These are phyloP conservation scores for Anableps anableps DNA, from an alignment of 2,797 vertebrate genomes.

Conservation along the genomic window DNA sequence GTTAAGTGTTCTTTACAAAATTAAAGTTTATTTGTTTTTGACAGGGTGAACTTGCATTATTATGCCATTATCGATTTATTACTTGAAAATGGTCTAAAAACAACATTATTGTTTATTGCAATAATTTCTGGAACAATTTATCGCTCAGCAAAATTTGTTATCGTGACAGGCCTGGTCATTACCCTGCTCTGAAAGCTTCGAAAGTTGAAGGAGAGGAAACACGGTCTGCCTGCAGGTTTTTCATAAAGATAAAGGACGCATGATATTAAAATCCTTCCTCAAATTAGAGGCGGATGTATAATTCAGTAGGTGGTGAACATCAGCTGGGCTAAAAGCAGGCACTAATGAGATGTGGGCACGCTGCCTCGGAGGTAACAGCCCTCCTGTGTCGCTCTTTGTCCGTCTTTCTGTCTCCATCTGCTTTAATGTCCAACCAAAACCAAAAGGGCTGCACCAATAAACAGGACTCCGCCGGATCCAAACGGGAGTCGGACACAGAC, in stretches of 20 bases:
- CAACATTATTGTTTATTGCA: too few species aligned
- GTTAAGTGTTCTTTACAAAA: too few species aligned
- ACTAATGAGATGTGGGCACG: conserved; percentile 74
- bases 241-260: conserved; percentile 72
- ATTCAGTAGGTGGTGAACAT: conserved; percentile 74
- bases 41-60: too few species aligned
- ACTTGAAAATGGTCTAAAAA: too few species aligned
- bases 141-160: too few species aligned
- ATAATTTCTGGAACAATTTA: too few species aligned
- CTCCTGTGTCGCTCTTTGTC: conserved; percentile 47
- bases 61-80: too few species aligned
- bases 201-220: conserved; percentile 66
- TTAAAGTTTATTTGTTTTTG: too few species aligned
- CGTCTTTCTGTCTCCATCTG: conserved; percentile 23
- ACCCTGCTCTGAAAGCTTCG: conserved; percentile 47
- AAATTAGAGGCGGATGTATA: conserved; percentile 78
- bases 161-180: too few species aligned
- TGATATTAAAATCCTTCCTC: conserved; percentile 72
- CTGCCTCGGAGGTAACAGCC: conserved; percentile 63
- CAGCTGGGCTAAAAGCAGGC: conserved; percentile 66
- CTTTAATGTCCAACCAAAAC: conserved; percentile 34
- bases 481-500: background rate
- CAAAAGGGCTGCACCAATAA: conserved; percentile 25
- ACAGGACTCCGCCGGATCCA: conserved; percentile 53
- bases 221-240: conserved; percentile 61